Percentiles rank a stretch among this genome's conserved stretches.
Evolutionary conservation across 2,888 invertebrate species (phyloP).

Genomic region (Dynastes hyllus): DNA sequence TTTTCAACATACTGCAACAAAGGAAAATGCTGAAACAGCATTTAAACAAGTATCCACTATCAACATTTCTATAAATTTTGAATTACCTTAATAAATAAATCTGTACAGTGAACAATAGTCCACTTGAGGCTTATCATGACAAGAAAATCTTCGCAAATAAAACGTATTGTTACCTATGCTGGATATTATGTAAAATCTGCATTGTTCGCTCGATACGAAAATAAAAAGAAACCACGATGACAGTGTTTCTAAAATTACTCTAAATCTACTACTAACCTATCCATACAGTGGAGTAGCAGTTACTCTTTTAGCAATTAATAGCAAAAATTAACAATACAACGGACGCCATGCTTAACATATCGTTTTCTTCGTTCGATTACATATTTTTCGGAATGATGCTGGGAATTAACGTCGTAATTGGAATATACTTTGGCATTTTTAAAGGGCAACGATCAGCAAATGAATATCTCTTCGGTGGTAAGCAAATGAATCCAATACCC

Average conservation of each 20-base stretch:
- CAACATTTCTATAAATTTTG: too few relatives aligned
- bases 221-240: not conserved
- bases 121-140: not conserved
- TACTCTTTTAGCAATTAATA: not conserved
- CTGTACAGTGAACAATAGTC: too few relatives aligned
- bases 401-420: constrained; percentile 73
- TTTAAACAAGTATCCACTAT: too few relatives aligned
- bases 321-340: not conserved
- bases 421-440: constrained; percentile 75
- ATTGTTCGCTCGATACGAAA: not conserved
- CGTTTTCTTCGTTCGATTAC: not conserved
- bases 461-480: constrained; percentile 82
- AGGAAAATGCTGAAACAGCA: too few relatives aligned
- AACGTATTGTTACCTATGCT: too few relatives aligned
- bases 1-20: too few relatives aligned
- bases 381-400: constrained; percentile 66
- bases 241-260: not conserved
- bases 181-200: not conserved
- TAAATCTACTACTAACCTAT: not conserved
- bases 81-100: too few relatives aligned
- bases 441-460: constrained; percentile 76
- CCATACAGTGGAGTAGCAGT: not conserved
- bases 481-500: constrained; percentile 76
- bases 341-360: not conserved
- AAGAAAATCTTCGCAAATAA: not conserved